A percentile compares a stretch with the other conserved stretches of the same genome.
phyloP scores from a whole-genome alignment of 2,113 vertebrate species.

The Otocyon megalotis region DNA sequence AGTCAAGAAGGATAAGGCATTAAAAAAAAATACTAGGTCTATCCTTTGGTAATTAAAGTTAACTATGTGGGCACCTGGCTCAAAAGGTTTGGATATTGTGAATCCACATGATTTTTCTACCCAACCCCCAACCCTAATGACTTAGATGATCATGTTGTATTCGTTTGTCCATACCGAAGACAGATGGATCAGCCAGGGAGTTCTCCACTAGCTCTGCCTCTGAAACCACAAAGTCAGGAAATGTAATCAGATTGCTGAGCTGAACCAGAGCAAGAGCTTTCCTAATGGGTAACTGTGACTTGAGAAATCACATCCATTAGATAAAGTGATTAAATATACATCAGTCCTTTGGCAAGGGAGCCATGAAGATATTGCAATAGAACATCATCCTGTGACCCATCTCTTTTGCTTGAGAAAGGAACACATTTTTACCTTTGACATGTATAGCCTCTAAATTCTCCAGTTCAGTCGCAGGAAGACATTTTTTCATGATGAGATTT shows the following conservation, averaged over 20 bases:
- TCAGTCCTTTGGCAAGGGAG: slow-evolving; percentile 76
- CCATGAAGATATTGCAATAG: slow-evolving; percentile 40
- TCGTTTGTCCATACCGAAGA: slow-evolving; percentile 23
- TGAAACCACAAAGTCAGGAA: slow-evolving; percentile 80
- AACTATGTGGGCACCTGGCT: not conserved
- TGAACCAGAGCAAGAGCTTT: slow-evolving; percentile 67
- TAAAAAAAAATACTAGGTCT: not conserved
- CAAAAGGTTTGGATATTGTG: not conserved
- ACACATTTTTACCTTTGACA: slow-evolving; percentile 40
- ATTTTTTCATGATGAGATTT: not conserved
- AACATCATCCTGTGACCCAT: not conserved
- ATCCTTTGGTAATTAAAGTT: slow-evolving; percentile 5
- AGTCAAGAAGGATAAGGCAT: not conserved
- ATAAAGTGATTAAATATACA: slow-evolving; percentile 82
- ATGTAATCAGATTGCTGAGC: slow-evolving; percentile 73
- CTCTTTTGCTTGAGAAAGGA: slow-evolving; percentile 53
- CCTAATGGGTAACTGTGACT: slow-evolving; percentile 79
- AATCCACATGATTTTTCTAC: not conserved
- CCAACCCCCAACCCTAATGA: slow-evolving; percentile 45
- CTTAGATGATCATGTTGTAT: not conserved
- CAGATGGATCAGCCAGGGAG: slow-evolving; percentile 63
- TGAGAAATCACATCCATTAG: slow-evolving; percentile 79
- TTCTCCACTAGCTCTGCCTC: slow-evolving; percentile 62
- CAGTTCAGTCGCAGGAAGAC: not conserved
- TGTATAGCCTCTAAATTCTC: slow-evolving; percentile 9